A percentile compares a stretch with the other conserved stretches of the same genome.
phyloP scores from a whole-genome alignment of 2,797 vertebrate genomes.

The Carduelis carduelis region DNA sequence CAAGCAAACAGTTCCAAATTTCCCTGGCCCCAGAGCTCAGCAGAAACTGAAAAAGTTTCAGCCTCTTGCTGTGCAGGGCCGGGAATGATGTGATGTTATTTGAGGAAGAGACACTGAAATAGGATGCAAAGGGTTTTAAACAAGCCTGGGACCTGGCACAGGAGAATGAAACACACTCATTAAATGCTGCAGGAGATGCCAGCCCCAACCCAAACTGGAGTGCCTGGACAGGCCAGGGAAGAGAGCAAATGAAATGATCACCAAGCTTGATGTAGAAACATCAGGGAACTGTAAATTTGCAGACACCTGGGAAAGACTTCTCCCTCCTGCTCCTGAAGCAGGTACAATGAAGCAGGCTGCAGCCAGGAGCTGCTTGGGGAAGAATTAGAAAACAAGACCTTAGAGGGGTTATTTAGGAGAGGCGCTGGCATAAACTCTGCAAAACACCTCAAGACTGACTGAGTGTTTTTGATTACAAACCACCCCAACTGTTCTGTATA shows the following conservation, averaged over 20 bases:
- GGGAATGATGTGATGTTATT: conserved; percentile 31
- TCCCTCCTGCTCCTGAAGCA: neutral
- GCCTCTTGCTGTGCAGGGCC: neutral
- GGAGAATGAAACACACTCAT: neutral
- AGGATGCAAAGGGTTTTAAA: conserved; percentile 24
- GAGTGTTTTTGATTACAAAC: neutral
- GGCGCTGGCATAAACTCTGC: neutral
- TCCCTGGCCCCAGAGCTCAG: neutral
- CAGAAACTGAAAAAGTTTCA: neutral
- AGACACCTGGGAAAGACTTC: neutral
- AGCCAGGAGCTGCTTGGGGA: neutral
- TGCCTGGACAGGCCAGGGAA: neutral
- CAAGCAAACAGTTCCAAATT: neutral
- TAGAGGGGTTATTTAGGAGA: neutral
- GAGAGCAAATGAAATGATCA: neutral
- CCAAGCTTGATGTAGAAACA: neutral
- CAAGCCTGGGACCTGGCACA: neutral
- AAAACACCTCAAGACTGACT: neutral
- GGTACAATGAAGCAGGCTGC: neutral
- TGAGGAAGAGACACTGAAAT: neutral
- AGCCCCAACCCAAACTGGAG: neutral
- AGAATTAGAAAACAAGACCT: neutral
- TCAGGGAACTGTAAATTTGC: neutral
- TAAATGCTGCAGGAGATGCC: neutral
- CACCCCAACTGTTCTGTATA: neutral